Conservation (phyloP, 64 coral and sea anemone species). For the Acropora tenuis region DNA sequence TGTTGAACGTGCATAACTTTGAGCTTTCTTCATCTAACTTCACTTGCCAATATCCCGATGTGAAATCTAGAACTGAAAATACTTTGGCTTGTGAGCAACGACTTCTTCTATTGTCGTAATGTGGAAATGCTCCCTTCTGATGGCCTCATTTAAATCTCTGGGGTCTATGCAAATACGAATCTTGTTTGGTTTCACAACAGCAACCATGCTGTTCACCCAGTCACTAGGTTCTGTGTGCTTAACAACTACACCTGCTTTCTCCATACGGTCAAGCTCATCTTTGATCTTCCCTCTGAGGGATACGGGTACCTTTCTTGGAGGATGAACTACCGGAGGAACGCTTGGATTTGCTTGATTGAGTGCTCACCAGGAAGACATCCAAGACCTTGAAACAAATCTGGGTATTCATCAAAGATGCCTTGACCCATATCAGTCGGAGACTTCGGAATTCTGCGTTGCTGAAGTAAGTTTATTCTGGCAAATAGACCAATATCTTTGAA, state of each 20-base stretch:
- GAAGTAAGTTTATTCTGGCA: conserved; percentile 10
- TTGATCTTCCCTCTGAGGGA: too few species aligned
- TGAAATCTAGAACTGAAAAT: conserved; percentile 46
- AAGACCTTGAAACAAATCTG: conserved; percentile 34
- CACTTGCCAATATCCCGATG: conserved; percentile 38
- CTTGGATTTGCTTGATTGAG: too few species aligned
- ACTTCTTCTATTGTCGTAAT: conserved; percentile 51
- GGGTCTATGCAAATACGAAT: too few species aligned
- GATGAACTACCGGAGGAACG: too few species aligned
- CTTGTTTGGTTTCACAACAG: conserved; percentile 39
- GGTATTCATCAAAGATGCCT: conserved; percentile 5
- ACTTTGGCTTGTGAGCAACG: conserved; percentile 19
- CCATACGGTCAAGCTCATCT: conserved; percentile 23
- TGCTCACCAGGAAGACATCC: too few species aligned
- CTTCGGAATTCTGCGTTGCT: not conserved
- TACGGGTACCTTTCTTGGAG: too few species aligned
- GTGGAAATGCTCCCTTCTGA: conserved; percentile 14
- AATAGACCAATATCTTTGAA: conserved; percentile 41
- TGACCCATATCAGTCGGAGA: not conserved
- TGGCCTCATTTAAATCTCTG: conserved; percentile 10
- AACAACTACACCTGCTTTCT: conserved; percentile 17
- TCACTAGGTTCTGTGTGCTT: conserved; percentile 32
- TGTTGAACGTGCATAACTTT: too few species aligned
- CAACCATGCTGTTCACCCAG: conserved; percentile 51
- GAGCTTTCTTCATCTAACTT: conserved; percentile 16